Evolutionary conservation across 2,797 vertebrate genomes (phyloP), one percentile per base, ranked within the genome.

Genomic region (Todus mexicanus): DNA sequence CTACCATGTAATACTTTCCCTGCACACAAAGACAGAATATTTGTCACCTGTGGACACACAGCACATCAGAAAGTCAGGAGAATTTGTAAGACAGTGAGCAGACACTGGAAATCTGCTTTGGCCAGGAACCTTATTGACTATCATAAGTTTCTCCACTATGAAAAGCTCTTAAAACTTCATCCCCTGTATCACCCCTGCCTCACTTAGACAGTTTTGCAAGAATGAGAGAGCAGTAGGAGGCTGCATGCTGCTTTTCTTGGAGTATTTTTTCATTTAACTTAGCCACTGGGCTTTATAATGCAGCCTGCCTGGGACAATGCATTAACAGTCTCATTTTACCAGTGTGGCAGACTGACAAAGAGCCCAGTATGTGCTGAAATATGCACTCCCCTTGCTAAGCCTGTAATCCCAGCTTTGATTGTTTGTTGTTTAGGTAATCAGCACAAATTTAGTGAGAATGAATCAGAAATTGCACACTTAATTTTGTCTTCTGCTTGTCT

Each of bases 291-390:
- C 69, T 93, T 96, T 92, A 54, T 84, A 94, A 88, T 15, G 15
- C 56, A 84, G 74, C 71, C 80, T 86, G 77, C 29, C 90, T 79
- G n/a, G 91, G 77, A 94, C 95, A 95, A 92, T 71, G 60, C 80
- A 84, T 91, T 94, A 94, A 94, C 94, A 92, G 94, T 92, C 90
- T 96, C 71, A 92, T 94, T 96, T 88, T 84, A 57, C 25, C 80
- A 68, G 38, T 43, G 80, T 92, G 94, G 92, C 87, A 96, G 87
- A 92, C 82, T 89, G 89, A 96, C 95, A 96, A 94, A 96, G 90
- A 92, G 60, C 83, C 48, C 85, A 92, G 77, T 96, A 88, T 91
- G 86, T 77, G 91, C 86, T 90, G 95, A 96, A 96, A 95, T 93
- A 95, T 76, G 94, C 77, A 77, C 85, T 95, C 68, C 86, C n/a